A percentile compares a stretch with the other conserved stretches of the same genome.
Conservation (phyloP, 2,888 invertebrate genomes). For the Apeira syringaria region DNA sequence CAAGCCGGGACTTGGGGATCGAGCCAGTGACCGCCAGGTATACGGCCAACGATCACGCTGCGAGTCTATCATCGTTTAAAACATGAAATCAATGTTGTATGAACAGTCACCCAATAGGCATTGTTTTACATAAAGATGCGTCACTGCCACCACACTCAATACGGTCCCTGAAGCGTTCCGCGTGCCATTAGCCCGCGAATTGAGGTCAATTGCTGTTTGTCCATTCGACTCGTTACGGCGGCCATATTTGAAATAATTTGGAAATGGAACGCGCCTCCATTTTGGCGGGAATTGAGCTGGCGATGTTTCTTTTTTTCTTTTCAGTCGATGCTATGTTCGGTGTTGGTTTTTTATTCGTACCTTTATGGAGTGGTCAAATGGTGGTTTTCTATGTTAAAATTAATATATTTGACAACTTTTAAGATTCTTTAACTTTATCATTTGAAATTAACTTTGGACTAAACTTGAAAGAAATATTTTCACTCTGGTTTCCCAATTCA, state of each 20-base stretch:
- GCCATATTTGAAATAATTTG: constrained; percentile 70
- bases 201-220: constrained; percentile 54
- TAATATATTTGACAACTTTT: too few relatives aligned
- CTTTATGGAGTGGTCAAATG: background rate
- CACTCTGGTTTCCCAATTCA: too few relatives aligned
- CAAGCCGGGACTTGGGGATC: too few relatives aligned
- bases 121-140: constrained; percentile 3
- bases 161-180: constrained; percentile 15
- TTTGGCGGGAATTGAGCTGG: constrained; percentile 24
- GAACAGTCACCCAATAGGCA: too few relatives aligned
- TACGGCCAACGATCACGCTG: too few relatives aligned
- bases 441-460: too few relatives aligned
- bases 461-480: too few relatives aligned
- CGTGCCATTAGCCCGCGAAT: constrained; percentile 38
- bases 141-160: constrained; percentile 8
- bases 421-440: too few relatives aligned
- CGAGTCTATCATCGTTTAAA: too few relatives aligned
- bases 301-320: constrained; percentile 4
- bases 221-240: constrained; percentile 36
- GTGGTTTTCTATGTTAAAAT: background rate
- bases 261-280: constrained; percentile 52
- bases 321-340: background rate
- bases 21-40: too few relatives aligned
- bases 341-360: background rate
- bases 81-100: too few relatives aligned